A percentile compares a stretch with the other conserved stretches of the same genome.
These are phyloP conservation scores for Stichopus chloronotus DNA, from an alignment of 35 echinoderm and acorn worm species.

Conservation along the genomic window DNA sequence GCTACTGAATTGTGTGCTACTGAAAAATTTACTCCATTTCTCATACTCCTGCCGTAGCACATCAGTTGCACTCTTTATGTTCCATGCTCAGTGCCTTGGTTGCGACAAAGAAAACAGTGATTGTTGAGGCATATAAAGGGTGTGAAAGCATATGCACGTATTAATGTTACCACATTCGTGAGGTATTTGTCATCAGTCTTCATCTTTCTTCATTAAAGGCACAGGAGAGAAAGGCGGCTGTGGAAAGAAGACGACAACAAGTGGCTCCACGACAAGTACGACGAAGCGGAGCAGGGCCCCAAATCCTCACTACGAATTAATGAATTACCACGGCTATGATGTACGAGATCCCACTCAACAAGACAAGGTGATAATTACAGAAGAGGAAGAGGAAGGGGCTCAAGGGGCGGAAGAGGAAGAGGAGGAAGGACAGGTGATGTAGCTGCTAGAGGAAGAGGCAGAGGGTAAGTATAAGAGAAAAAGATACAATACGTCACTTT, in stretches of 20 bases:
- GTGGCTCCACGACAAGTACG: slow-evolving; percentile 76
- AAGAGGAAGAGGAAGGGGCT: not conserved
- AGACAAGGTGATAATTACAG: slow-evolving; percentile 20
- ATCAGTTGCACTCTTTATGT: too few relatives aligned
- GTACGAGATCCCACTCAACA: slow-evolving; percentile 55
- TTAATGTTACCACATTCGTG: too few relatives aligned
- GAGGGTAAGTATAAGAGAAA: not conserved
- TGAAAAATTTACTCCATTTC: too few relatives aligned
- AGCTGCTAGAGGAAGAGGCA: slow-evolving; percentile 4
- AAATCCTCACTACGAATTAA: slow-evolving; percentile 61
- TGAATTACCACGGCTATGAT: slow-evolving; percentile 69
- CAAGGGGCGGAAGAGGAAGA: slow-evolving; percentile 29
- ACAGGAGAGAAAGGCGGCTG: slow-evolving; percentile 50
- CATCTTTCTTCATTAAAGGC: slow-evolving; percentile 28
- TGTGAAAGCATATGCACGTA: too few relatives aligned
- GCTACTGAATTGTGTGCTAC: too few relatives aligned
- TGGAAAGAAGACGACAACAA: slow-evolving; percentile 77
- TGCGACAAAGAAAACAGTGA: too few relatives aligned
- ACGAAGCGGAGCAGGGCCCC: slow-evolving; percentile 59
- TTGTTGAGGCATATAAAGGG: too few relatives aligned
- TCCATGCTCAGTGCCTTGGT: too few relatives aligned
- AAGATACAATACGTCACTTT: too few relatives aligned
- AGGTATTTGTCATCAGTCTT: not conserved
- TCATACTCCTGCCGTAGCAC: too few relatives aligned
- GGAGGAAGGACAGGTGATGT: slow-evolving; percentile 6